Evolutionary conservation across 2,888 invertebrate species (phyloP).

Genomic region (Gibbula magus): DNA sequence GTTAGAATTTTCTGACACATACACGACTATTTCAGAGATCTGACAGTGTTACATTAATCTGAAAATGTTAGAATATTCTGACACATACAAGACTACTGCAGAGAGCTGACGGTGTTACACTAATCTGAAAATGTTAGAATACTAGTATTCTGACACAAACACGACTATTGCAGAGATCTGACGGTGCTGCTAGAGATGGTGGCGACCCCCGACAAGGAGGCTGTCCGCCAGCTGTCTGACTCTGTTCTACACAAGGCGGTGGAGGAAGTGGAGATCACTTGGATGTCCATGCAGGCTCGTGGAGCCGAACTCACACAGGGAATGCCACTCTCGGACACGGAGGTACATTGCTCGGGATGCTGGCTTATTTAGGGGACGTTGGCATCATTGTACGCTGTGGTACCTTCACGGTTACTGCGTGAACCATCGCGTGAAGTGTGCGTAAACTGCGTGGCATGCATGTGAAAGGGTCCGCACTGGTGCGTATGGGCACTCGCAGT

Average conservation of each 20-base stretch:
- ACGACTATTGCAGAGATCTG: slow-evolving; percentile 65
- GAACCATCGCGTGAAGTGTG: too few relatives aligned
- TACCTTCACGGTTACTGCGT: too few relatives aligned
- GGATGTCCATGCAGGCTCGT: slow-evolving; percentile 59
- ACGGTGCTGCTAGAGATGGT: slow-evolving; percentile 64
- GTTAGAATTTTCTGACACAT: too few relatives aligned
- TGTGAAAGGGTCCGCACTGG: too few relatives aligned
- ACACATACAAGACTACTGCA: too few relatives aligned
- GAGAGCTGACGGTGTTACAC: background rate
- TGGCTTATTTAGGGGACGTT: background rate
- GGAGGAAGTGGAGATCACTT: slow-evolving; percentile 60
- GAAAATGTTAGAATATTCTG: background rate
- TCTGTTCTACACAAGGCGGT: slow-evolving; percentile 49
- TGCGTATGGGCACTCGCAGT: too few relatives aligned
- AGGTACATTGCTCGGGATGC: slow-evolving; percentile 43
- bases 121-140: background rate
- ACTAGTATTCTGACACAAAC: too few relatives aligned
- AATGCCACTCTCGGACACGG: slow-evolving; percentile 64
- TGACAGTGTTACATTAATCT: background rate
- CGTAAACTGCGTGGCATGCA: too few relatives aligned
- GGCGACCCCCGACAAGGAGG: slow-evolving; percentile 38
- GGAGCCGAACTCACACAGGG: slow-evolving; percentile 46
- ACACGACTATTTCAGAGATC: too few relatives aligned
- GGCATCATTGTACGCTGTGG: background rate
- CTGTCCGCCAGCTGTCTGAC: slow-evolving; percentile 35